Evolutionary conservation across 2,797 vertebrate genomes (phyloP).

Genomic region (Microctenopoma lineatum): DNA sequence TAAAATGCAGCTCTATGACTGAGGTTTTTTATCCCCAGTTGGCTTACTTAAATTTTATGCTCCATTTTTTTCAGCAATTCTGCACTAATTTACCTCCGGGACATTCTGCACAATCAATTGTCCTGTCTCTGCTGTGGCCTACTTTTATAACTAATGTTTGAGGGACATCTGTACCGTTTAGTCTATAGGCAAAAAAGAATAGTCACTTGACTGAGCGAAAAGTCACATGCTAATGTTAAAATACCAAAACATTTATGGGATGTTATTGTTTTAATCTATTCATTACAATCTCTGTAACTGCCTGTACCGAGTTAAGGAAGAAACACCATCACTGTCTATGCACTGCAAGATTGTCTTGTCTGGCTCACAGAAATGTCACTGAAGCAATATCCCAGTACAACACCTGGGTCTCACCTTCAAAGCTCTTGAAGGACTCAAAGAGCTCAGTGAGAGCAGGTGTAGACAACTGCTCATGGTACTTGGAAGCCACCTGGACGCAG

Average conservation of each 20-base stretch:
- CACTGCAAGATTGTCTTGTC: background rate
- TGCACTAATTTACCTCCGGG: slow-evolving; percentile 27
- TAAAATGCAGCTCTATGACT: background rate
- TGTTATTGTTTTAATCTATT: no score
- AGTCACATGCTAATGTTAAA: background rate
- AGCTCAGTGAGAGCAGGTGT: slow-evolving; percentile 95
- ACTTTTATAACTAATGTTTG: slow-evolving; percentile 38
- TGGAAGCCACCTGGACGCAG: slow-evolving; percentile 96
- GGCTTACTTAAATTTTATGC: slow-evolving; percentile 13
- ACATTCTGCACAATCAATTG: slow-evolving; percentile 20
- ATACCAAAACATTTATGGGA: background rate
- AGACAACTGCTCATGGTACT: slow-evolving; percentile 95
- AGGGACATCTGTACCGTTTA: slow-evolving; percentile 5
- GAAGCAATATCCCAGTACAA: no score
- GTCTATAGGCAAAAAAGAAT: background rate
- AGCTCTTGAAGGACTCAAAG: slow-evolving; percentile 98
- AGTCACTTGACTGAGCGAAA: background rate
- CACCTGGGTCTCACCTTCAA: slow-evolving; percentile 87
- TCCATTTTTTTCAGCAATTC: slow-evolving; percentile 24
- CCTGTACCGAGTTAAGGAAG: no score
- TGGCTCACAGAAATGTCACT: background rate
- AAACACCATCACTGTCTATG: background rate
- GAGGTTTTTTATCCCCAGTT: background rate
- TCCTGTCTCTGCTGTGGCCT: slow-evolving; percentile 29
- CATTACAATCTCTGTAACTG: no score